These are phyloP conservation scores for Marisa cornuarietis DNA, from an alignment of 1,140 invertebrate genomes.

Conservation along the genomic window DNA sequence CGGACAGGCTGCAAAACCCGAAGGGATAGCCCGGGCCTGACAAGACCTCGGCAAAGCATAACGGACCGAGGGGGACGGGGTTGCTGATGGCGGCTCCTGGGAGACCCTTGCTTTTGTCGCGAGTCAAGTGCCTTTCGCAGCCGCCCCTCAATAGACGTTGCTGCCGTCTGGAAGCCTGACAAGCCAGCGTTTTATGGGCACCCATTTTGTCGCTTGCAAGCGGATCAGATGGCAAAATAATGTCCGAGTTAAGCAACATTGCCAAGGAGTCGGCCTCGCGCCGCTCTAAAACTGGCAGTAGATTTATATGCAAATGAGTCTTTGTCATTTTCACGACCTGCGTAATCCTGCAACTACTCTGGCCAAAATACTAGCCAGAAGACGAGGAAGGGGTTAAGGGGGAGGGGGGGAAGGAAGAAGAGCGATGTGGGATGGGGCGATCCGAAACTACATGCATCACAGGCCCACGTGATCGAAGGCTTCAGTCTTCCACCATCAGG, in stretches of 20 bases:
- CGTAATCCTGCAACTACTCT: not conserved
- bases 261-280: not conserved
- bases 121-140: no score
- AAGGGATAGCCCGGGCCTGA: no score
- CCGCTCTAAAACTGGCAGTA: constrained; percentile 5
- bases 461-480: no score
- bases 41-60: no score
- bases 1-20: no score
- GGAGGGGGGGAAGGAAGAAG: not conserved
- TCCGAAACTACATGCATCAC: not conserved
- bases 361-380: not conserved
- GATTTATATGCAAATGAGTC: constrained; percentile 29
- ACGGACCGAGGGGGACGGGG: no score
- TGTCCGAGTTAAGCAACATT: constrained; percentile 6
- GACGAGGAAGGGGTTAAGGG: not conserved
- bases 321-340: constrained; percentile 20
- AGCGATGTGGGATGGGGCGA: not conserved
- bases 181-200: constrained; percentile 1
- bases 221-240: constrained; percentile 19
- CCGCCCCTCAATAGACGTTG: no score
- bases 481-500: no score
- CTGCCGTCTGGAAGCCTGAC: no score
- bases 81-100: no score
- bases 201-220: not conserved
- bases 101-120: no score